Conservation (phyloP, 2,888 invertebrate genomes). For the Lysandra coridon region DNA sequence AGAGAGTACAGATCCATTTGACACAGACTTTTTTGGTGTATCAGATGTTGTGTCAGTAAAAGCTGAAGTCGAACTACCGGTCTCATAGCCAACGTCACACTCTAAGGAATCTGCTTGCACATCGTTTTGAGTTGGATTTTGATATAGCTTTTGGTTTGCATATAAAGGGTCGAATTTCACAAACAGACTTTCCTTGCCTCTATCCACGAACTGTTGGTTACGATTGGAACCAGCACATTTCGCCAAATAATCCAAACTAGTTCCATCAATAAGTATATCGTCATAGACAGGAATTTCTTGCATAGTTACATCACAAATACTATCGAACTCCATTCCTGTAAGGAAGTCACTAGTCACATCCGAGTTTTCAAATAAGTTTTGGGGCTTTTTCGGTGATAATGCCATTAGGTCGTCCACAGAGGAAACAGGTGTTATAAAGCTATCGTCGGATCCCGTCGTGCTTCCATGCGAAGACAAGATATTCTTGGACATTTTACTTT, state of each 20-base stretch:
- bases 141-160: constrained; percentile 50
- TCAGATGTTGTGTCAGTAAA: constrained; percentile 54
- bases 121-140: constrained; percentile 47
- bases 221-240: constrained; percentile 68
- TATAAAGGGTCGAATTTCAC: constrained; percentile 83
- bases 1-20: constrained; percentile 52
- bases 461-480: constrained; percentile 58
- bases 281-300: constrained; percentile 61
- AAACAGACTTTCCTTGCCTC: constrained; percentile 83
- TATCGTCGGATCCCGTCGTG: constrained; percentile 57
- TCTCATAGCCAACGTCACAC: constrained; percentile 70
- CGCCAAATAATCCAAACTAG: constrained; percentile 77
- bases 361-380: constrained; percentile 47
- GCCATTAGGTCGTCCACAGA: constrained; percentile 67
- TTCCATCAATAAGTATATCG: constrained; percentile 79
- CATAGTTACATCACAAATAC: constrained; percentile 71
- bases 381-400: constrained; percentile 57
- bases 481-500: constrained; percentile 34
- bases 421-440: constrained; percentile 62
- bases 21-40: constrained; percentile 57
- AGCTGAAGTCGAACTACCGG: constrained; percentile 62
- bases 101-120: constrained; percentile 55
- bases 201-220: constrained; percentile 58
- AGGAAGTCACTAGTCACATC: constrained; percentile 63
- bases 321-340: constrained; percentile 65